These are phyloP conservation scores for Dendroctonus ponderosae DNA, from an alignment of 1,140 invertebrate genomes.

Conservation along the genomic window DNA sequence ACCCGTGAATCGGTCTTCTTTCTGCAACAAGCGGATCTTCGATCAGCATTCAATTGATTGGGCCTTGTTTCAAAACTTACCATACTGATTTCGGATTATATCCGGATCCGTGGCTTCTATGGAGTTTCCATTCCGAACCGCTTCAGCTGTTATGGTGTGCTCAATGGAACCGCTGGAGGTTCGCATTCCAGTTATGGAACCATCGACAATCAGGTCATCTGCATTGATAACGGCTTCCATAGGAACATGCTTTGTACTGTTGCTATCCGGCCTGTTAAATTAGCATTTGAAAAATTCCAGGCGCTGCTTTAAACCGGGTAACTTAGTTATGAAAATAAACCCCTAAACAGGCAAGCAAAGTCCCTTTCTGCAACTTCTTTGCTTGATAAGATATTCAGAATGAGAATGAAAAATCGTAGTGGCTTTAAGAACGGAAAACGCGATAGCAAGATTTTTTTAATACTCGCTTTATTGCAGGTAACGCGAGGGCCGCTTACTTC, in stretches of 20 bases:
- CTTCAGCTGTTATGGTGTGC: slow-evolving; percentile 40
- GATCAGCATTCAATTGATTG: neutral
- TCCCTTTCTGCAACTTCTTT: no score
- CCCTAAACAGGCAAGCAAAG: no score
- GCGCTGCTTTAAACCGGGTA: no score
- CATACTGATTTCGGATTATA: slow-evolving; percentile 81
- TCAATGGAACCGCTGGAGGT: slow-evolving; percentile 41
- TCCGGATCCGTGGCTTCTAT: slow-evolving; percentile 64
- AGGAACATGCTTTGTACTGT: slow-evolving; percentile 62
- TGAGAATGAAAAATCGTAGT: no score
- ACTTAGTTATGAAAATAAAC: no score
- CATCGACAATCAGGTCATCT: slow-evolving; percentile 48
- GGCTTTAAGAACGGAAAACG: no score
- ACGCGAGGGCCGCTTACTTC: neutral
- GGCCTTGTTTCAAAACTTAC: slow-evolving; percentile 54
- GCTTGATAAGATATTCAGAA: no score
- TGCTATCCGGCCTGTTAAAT: slow-evolving; percentile 48
- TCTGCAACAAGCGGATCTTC: slow-evolving; percentile 37
- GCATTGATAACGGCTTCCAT: slow-evolving; percentile 52
- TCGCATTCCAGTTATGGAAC: slow-evolving; percentile 44
- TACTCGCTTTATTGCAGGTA: neutral
- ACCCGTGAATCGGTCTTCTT: slow-evolving; percentile 45
- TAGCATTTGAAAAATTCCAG: no score
- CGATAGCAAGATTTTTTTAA: neutral
- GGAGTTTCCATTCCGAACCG: slow-evolving; percentile 43